These are phyloP conservation scores for Pantherophis vulpinus DNA, from an alignment of 2,797 vertebrate genomes.

Conservation along the genomic window DNA sequence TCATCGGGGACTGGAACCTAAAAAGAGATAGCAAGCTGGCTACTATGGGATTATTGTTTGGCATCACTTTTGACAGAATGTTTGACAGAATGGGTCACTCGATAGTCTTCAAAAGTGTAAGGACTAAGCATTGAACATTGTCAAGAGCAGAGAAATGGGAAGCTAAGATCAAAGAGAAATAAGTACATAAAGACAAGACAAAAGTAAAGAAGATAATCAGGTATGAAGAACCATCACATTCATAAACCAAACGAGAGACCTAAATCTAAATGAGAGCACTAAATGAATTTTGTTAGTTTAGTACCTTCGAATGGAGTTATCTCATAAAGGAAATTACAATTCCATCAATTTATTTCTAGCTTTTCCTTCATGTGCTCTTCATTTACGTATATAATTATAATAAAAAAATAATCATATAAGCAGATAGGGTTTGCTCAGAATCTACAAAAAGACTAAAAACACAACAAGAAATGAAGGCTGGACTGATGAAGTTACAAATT, in stretches of 20 bases:
- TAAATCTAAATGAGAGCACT: neutral
- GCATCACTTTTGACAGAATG: neutral
- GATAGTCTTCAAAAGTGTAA: neutral
- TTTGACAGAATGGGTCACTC: neutral
- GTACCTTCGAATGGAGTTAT: neutral
- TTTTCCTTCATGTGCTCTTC: neutral
- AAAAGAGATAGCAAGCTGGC: neutral
- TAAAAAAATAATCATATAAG: neutral
- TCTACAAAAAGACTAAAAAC: neutral
- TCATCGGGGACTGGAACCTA: neutral
- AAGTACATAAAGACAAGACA: neutral
- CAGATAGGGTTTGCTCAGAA: neutral
- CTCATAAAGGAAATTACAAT: neutral
- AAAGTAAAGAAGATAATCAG: neutral
- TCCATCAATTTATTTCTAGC: neutral
- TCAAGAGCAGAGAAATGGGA: neutral
- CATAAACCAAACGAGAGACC: neutral
- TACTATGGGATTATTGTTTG: neutral
- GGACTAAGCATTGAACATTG: neutral
- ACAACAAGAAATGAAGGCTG: neutral
- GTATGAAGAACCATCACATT: neutral
- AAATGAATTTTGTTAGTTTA: neutral
- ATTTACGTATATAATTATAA: neutral
- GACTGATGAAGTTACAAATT: neutral
- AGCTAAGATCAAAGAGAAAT: neutral